Base-by-base conservation (phyloP, 1,140 invertebrate genomes). In the Macrobrachium rosenbergii region DNA sequence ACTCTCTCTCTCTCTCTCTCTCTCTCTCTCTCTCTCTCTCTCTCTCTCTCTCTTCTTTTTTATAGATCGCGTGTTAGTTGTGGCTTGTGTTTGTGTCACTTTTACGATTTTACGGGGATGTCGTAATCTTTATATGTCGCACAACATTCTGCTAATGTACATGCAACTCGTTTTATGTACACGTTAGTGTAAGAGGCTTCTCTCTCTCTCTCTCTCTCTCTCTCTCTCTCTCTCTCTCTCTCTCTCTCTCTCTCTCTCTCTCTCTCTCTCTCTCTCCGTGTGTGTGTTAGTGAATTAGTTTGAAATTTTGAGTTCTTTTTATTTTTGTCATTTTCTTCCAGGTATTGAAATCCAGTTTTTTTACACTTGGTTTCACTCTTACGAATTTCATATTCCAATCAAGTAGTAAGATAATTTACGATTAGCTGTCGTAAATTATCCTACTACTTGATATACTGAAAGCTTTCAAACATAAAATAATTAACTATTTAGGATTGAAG, bases 11-110 rank as follows among this genome's bases (percentile, higher is more conserved):
- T 45, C 45, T 77, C n/a, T 23, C 69, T 73, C 69, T 73, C 21
- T 73, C 69, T 73, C 43, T 43, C 69, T 73, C 17, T 73, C 69
- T 73, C 69, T n/a, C 69, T n/a, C 21, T 14, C 43, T 21, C 21
- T 21, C 69, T 73, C 69, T 45, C 75, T 17, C 43, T 17, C 23
- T 73, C 37, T 73, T 64, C 16, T 64, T 64, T 64, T 21, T 64
- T 37, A 3, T 3, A 37, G 28, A 37, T 37, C 21, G 17, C 21
- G 17, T 64, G 17, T 64, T 21, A 19, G 17, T 64, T 21, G 16
- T 21, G 16, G 17, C 21, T 21, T 64, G 17, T 64, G 17, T 64
- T 21, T 64, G 17, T 64, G 17, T 64, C 63, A 19, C 63, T 64
- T 21, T 64, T 21, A 19, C 63, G 16, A 17, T 64, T 21, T 64